phyloP scores from a whole-genome alignment of 2,888 invertebrate genomes.

The Theretra japonica region DNA sequence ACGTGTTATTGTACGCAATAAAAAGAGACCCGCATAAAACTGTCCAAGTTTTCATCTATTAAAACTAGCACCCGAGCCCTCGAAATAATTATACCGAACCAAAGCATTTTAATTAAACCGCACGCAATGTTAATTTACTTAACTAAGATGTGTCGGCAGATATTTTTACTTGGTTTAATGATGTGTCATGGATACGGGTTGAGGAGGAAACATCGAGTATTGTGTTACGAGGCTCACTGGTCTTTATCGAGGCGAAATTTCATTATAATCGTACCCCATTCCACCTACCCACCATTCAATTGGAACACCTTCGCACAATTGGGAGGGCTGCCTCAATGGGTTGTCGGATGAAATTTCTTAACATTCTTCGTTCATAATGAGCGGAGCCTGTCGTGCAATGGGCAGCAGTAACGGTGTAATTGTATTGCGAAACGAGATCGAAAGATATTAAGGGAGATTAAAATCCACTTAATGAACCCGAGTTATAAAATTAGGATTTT shows the following conservation, averaged over 20 bases:
- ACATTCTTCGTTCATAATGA: slow-evolving; percentile 82
- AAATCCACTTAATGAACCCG: slow-evolving; percentile 75
- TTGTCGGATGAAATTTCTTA: slow-evolving; percentile 84
- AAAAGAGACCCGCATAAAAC: slow-evolving; percentile 24
- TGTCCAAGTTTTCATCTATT: slow-evolving; percentile 28
- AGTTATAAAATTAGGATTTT: slow-evolving; percentile 62
- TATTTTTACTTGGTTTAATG: slow-evolving; percentile 81
- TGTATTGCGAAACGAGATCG: slow-evolving; percentile 78
- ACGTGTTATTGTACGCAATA: slow-evolving; percentile 4
- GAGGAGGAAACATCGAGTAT: slow-evolving; percentile 82
- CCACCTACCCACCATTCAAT: slow-evolving; percentile 78
- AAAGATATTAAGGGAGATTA: slow-evolving; percentile 78
- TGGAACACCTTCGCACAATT: slow-evolving; percentile 83
- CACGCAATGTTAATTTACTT: slow-evolving; percentile 69
- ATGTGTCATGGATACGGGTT: slow-evolving; percentile 81
- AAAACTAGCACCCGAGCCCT: slow-evolving; percentile 29
- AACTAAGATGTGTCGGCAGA: slow-evolving; percentile 78
- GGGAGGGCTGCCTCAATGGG: slow-evolving; percentile 82
- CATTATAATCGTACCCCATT: slow-evolving; percentile 82
- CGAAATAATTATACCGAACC: slow-evolving; percentile 34
- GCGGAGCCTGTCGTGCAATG: slow-evolving; percentile 79
- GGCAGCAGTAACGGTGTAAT: slow-evolving; percentile 81
- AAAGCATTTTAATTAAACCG: slow-evolving; percentile 50
- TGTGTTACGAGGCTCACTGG: slow-evolving; percentile 80
- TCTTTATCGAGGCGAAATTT: slow-evolving; percentile 82